Evolutionary conservation across 2,113 vertebrate species (phyloP), one percentile per base, ranked within the genome.

Genomic region (Sorex araneus): DNA sequence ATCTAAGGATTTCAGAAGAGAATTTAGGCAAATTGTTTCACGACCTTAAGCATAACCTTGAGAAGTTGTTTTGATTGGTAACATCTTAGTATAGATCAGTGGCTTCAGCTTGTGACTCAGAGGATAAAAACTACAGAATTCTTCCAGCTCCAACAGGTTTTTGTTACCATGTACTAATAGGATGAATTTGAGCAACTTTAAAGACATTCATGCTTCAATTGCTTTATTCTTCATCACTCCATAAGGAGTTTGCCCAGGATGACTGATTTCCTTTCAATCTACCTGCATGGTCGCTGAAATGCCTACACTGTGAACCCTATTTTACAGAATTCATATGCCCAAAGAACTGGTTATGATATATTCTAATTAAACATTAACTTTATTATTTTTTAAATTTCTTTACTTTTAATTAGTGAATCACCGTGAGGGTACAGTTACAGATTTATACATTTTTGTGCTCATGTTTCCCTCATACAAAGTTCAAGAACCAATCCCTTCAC

Each of bases 211-310:
- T 40, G 60, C 40, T 90, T 73, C 30, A 64, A 25, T 75, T 69
- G 30, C 36, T 82, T 27, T n/a, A 60, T 36, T 54, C 60, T 75
- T 73, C 57, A 84, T 63, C 18, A 11, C 47, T 75, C 73, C 63
- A 76, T 27, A 30, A 89, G 50, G 78, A 80, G 19, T 30, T 73
- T 40, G 16, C 12, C n/a, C 60, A 92, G 73, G 76, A 30, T 15
- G 27, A 84, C 69, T 93, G 64, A 63, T 90, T 95, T 90, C 50
- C 64, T 78, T 60, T 74, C 79, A 27, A 70, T 83, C 92, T 92
- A 74, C 47, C 57, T 90, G 82, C 66, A 71, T 79, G 28, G 11
- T 75, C 57, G 47, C 80, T 23, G 7, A 77, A 87, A 15, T 40
- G 84, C 36, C 64, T 66, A 85, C 45, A 57, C 28, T 74, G 66